These are phyloP conservation scores for Elmis aenea DNA, from an alignment of 2,888 invertebrate species.

Conservation along the genomic window DNA sequence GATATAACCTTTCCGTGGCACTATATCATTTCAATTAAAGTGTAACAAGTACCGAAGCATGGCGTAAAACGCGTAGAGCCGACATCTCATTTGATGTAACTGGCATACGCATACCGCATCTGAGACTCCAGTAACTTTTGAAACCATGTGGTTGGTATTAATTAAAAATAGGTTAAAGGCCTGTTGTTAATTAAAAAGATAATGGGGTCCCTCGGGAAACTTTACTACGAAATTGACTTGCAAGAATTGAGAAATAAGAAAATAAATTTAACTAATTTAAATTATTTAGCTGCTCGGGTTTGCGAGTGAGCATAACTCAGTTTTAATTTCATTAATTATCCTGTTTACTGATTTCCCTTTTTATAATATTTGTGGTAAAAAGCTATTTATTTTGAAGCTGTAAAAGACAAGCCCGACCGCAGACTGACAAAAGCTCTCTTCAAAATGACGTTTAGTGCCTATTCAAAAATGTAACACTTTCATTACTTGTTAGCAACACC, in stretches of 20 bases:
- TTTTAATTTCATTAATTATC: conserved; percentile 21
- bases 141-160: conserved; percentile 32
- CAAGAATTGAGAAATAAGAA: conserved; percentile 19
- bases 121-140: conserved; percentile 15
- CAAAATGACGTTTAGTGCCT: conserved; percentile 10
- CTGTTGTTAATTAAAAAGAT: conserved; percentile 32
- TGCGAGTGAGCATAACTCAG: conserved; percentile 9
- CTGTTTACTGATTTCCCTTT: conserved; percentile 16
- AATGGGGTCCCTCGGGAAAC: conserved; percentile 27
- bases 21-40: conserved; percentile 31
- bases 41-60: conserved; percentile 30
- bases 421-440: conserved; percentile 13
- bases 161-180: conserved; percentile 31
- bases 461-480: conserved; percentile 16
- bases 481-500: conserved; percentile 19
- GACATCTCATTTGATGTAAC: conserved; percentile 15
- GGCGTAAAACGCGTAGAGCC: conserved; percentile 22
- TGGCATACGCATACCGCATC: conserved; percentile 11
- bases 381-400: no score
- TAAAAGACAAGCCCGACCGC: no score
- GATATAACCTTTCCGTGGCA: conserved; percentile 25
- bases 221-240: conserved; percentile 20
- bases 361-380: conserved; percentile 1
- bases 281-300: conserved; percentile 19
- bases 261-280: conserved; percentile 25